Percentiles rank a stretch among this genome's conserved stretches.
These are phyloP conservation scores for Antennarius maculatus DNA, from an alignment of 2,797 vertebrate species.

Conservation along the genomic window DNA sequence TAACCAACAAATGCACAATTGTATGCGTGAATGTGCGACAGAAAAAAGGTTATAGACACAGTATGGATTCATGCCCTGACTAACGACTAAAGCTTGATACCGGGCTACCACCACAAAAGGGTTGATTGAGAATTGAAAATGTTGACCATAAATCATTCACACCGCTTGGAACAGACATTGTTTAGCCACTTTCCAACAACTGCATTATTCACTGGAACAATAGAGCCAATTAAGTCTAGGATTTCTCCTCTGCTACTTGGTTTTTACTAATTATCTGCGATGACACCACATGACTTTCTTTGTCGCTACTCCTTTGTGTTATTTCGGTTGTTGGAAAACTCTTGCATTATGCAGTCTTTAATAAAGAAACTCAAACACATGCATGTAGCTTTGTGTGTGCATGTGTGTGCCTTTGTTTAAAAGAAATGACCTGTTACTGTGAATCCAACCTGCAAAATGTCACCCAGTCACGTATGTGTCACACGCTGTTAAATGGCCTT, in stretches of 20 bases:
- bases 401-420: not conserved
- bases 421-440: not conserved
- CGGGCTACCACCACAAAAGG: slow-evolving; percentile 8
- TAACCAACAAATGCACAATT: too few relatives aligned
- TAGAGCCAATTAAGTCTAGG: slow-evolving; percentile 3
- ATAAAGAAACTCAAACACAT: not conserved
- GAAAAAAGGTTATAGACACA: too few relatives aligned
- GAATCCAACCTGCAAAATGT: slow-evolving; percentile 21
- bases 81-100: too few relatives aligned
- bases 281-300: too few relatives aligned
- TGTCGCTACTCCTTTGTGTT: slow-evolving; percentile 1
- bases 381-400: too few relatives aligned
- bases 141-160: slow-evolving; percentile 36
- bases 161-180: slow-evolving; percentile 6
- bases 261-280: not conserved
- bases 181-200: slow-evolving; percentile 12
- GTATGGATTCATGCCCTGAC: too few relatives aligned
- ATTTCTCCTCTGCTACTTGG: not conserved
- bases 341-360: not conserved
- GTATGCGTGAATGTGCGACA: too few relatives aligned
- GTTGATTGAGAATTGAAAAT: slow-evolving; percentile 24
- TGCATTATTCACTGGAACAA: slow-evolving; percentile 10
- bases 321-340: not conserved
- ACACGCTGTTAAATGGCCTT: slow-evolving; percentile 35
- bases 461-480: slow-evolving; percentile 27